Conservation (phyloP, 2,797 vertebrate genomes). For the Gambusia yucatana region DNA sequence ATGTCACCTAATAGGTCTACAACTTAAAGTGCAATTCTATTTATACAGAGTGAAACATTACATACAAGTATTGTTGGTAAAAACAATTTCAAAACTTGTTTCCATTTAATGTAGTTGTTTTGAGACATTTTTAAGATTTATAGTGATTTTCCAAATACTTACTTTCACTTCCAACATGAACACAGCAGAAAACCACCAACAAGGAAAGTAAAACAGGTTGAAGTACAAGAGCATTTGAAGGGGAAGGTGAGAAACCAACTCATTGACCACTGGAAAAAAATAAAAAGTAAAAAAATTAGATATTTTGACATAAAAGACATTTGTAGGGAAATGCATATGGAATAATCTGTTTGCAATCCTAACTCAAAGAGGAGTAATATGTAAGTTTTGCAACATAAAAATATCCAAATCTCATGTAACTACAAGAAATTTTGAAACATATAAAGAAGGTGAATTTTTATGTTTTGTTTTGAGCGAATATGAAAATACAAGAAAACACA, state of each 20-base stretch:
- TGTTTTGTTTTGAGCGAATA: not conserved
- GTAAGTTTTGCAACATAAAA: not conserved
- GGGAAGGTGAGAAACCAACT: conserved; percentile 83
- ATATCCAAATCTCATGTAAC: not conserved
- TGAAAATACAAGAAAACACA: not conserved
- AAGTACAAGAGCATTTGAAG: conserved; percentile 92
- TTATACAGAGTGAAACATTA: not conserved
- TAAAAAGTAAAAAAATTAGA: not conserved
- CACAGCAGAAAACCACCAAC: conserved; percentile 86
- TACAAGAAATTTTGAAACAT: not conserved
- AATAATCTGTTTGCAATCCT: not conserved
- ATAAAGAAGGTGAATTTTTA: not conserved
- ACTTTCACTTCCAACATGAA: conserved; percentile 89
- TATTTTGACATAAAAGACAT: not conserved
- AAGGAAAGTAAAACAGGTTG: conserved; percentile 85
- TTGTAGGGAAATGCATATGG: not conserved
- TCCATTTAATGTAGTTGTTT: not conserved
- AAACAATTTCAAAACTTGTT: not conserved
- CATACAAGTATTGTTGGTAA: not conserved
- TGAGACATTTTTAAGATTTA: not conserved
- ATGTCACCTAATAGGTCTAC: not conserved
- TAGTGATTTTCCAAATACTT: not conserved
- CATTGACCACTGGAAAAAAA: conserved; percentile 64
- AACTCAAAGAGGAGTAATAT: not conserved
- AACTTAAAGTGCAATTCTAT: not conserved